These are phyloP conservation scores for Oryctes rhinoceros DNA, from an alignment of 1,140 invertebrate species.

Conservation along the genomic window DNA sequence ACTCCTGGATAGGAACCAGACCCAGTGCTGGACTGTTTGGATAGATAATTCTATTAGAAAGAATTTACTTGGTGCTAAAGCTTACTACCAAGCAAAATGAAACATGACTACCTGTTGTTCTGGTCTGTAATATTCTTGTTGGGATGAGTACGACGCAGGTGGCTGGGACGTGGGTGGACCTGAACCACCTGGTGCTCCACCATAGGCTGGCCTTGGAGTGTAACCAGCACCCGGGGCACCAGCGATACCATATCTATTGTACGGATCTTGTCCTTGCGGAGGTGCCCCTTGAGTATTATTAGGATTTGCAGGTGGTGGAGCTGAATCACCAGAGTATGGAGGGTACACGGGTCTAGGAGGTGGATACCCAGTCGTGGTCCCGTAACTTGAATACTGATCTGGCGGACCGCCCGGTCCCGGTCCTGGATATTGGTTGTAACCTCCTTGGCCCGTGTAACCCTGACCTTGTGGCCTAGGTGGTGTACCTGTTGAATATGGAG, in stretches of 20 bases:
- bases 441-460: constrained; percentile 57
- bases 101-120: constrained; percentile 64
- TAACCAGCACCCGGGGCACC: constrained; percentile 58
- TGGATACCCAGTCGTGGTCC: constrained; percentile 73
- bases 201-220: constrained; percentile 57
- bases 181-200: constrained; percentile 54
- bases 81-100: background rate
- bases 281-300: constrained; percentile 50
- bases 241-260: constrained; percentile 62
- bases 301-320: constrained; percentile 50
- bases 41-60: constrained; percentile 34
- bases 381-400: constrained; percentile 67
- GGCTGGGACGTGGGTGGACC: constrained; percentile 62
- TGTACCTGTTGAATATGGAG: constrained; percentile 63
- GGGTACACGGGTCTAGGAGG: constrained; percentile 74
- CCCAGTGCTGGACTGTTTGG: background rate
- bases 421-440: constrained; percentile 61
- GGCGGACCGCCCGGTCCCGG: constrained; percentile 61
- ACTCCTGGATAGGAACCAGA: constrained; percentile 58
- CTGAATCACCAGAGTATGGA: constrained; percentile 66
- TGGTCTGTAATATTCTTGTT: constrained; percentile 72
- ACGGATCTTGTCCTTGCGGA: constrained; percentile 62
- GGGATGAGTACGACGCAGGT: constrained; percentile 64
- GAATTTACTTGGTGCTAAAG: background rate
- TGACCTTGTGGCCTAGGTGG: constrained; percentile 62